Percentiles rank a stretch among this genome's conserved stretches.
Conservation (phyloP, 2,113 vertebrate genomes). For the Bettongia penicillata region DNA sequence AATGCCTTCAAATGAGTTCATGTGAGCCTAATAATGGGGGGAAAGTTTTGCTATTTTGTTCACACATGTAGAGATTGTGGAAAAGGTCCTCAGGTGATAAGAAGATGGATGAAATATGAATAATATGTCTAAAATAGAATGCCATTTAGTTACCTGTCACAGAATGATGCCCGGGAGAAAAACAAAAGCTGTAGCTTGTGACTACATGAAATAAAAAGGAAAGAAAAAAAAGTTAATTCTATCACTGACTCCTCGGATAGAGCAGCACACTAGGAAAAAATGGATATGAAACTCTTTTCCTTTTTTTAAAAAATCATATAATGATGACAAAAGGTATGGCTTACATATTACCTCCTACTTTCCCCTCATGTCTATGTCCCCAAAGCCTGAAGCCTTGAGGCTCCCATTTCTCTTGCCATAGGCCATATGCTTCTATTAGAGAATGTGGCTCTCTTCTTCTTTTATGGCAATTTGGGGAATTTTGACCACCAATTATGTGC, state of each 20-base stretch:
- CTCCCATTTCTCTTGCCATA: not conserved
- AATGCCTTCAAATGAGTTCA: not conserved
- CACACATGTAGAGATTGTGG: not conserved
- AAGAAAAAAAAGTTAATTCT: slow-evolving; percentile 36
- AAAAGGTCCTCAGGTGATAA: not conserved
- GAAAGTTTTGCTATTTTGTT: slow-evolving; percentile 22
- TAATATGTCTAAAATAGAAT: not conserved
- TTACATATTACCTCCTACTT: not conserved
- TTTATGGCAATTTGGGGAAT: not conserved
- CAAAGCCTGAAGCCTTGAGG: not conserved
- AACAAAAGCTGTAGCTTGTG: slow-evolving; percentile 22
- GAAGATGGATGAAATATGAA: slow-evolving; percentile 29
- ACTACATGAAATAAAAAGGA: not conserved
- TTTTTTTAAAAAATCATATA: not conserved
- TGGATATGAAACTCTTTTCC: not conserved
- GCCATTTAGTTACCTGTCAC: slow-evolving; percentile 20
- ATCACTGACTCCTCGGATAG: not conserved
- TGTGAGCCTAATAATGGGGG: slow-evolving; percentile 12
- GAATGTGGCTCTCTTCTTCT: not conserved
- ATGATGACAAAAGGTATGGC: not conserved
- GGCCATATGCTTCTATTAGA: not conserved
- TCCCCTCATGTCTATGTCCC: not conserved
- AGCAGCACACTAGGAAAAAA: slow-evolving; percentile 35
- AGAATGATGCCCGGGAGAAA: slow-evolving; percentile 14
- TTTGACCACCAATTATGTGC: not conserved